Evolutionary conservation across 2,888 invertebrate genomes (phyloP).

Genomic region (Dorcus parallelipipedus): DNA sequence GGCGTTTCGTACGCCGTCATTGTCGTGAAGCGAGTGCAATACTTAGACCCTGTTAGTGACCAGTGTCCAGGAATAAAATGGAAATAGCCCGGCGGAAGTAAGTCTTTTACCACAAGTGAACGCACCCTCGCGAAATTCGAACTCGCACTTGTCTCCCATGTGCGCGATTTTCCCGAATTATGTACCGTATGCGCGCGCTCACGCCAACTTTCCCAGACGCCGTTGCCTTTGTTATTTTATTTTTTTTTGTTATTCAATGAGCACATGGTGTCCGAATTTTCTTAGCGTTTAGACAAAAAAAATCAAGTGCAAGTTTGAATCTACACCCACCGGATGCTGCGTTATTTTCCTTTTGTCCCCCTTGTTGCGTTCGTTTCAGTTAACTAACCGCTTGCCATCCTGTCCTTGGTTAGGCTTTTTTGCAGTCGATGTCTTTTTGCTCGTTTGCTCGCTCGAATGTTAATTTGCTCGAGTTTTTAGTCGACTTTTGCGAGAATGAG

Average conservation of each 20-base stretch:
- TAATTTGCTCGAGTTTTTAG: neutral
- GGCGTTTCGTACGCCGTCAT: conserved; percentile 5
- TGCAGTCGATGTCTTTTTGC: neutral
- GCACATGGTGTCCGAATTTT: no score
- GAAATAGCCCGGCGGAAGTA: conserved; percentile 30
- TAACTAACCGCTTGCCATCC: neutral
- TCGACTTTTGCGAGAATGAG: neutral
- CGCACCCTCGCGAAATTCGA: neutral
- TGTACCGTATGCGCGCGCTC: conserved; percentile 24
- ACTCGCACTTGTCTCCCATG: neutral
- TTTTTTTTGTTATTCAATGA: no score
- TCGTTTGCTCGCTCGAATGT: conserved; percentile 1
- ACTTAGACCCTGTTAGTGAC: neutral
- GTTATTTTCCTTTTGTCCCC: neutral
- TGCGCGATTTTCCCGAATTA: conserved; percentile 10
- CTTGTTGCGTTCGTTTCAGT: neutral
- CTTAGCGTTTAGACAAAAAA: no score
- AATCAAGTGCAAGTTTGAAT: neutral
- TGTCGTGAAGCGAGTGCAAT: neutral
- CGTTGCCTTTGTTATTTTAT: conserved; percentile 2
- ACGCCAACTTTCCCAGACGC: conserved; percentile 17
- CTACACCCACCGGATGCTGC: neutral
- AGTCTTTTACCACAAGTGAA: conserved; percentile 18
- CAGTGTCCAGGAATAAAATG: conserved; percentile 14
- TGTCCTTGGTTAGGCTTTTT: neutral